phyloP scores from a whole-genome alignment of 2,888 invertebrate genomes.

The Melipona bicolor region DNA sequence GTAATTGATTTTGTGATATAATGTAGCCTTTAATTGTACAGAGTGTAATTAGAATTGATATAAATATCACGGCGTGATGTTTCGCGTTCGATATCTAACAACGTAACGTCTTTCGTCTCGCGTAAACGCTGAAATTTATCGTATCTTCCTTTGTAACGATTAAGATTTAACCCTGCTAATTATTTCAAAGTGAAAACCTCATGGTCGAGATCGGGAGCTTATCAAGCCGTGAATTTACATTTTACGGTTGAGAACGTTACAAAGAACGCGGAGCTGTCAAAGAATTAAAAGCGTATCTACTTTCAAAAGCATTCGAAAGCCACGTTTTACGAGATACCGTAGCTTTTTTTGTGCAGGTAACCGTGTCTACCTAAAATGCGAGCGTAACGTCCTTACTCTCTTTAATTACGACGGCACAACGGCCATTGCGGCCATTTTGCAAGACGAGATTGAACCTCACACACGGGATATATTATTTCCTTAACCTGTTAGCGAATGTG shows the following conservation, averaged over 20 bases:
- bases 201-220: not conserved
- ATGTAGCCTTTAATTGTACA: not conserved
- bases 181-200: conserved; percentile 23
- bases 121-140: too few relatives aligned
- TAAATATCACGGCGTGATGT: not conserved
- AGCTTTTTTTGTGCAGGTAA: conserved; percentile 26
- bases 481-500: not conserved
- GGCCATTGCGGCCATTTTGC: not conserved
- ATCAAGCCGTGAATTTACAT: conserved; percentile 23
- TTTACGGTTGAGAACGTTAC: conserved; percentile 31
- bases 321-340: not conserved
- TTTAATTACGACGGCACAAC: conserved; percentile 17
- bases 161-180: conserved; percentile 24
- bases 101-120: not conserved
- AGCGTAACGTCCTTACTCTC: conserved; percentile 26
- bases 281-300: conserved; percentile 30
- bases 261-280: conserved; percentile 32
- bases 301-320: conserved; percentile 27
- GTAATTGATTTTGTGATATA: conserved; percentile 13
- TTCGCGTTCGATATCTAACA: conserved; percentile 1
- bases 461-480: not conserved
- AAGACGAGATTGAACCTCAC: not conserved
- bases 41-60: conserved; percentile 28
- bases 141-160: not conserved
- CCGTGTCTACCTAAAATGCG: conserved; percentile 19